A percentile compares a stretch with the other conserved stretches of the same genome.
Conservation (phyloP, 2,888 invertebrate genomes). For the Scaptomyza flava region DNA sequence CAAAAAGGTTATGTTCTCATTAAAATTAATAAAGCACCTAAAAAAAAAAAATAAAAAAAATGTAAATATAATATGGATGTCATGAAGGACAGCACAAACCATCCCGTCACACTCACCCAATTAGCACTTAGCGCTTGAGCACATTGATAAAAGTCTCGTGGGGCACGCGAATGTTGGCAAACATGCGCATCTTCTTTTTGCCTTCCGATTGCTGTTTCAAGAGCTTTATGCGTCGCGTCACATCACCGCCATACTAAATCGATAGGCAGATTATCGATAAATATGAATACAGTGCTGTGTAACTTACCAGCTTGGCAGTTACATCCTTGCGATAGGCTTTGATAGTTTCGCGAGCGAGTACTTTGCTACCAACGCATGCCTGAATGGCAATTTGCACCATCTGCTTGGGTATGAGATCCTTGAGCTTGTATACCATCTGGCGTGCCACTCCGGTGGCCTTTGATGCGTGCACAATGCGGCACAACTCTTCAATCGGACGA, state of each 20-base stretch:
- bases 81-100: conserved; percentile 21
- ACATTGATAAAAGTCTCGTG: conserved; percentile 97
- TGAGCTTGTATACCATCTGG: conserved; percentile 89
- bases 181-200: conserved; percentile 95
- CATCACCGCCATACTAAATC: conserved; percentile 94
- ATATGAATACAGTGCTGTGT: neutral
- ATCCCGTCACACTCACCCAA: conserved; percentile 35
- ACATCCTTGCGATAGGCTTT: conserved; percentile 96
- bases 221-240: conserved; percentile 94
- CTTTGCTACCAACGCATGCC: conserved; percentile 91
- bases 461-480: conserved; percentile 90
- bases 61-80: conserved; percentile 16
- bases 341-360: conserved; percentile 93
- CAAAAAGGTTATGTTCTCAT: too few species aligned
- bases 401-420: conserved; percentile 94
- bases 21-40: too few species aligned
- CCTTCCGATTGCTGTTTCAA: conserved; percentile 96
- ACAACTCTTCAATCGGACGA: conserved; percentile 91
- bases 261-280: conserved; percentile 2
- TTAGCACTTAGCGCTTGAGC: conserved; percentile 87
- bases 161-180: conserved; percentile 96
- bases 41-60: neutral
- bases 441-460: conserved; percentile 88
- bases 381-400: conserved; percentile 95
- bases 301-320: conserved; percentile 93